Base-by-base conservation (phyloP, 1,140 invertebrate genomes). In the Glossosoma conforme region DNA sequence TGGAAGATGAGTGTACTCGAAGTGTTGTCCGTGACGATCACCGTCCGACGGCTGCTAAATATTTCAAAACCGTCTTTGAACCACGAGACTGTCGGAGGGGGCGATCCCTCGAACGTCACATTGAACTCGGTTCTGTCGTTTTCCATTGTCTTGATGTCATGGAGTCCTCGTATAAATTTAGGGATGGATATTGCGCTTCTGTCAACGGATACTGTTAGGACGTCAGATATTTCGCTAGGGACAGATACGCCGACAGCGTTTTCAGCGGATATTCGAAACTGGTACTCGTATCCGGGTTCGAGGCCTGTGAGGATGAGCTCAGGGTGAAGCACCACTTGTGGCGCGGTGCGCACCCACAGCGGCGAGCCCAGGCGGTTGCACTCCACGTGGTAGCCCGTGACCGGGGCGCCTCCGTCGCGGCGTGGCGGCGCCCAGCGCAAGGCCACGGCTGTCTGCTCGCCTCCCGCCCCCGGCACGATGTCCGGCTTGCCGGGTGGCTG, bases 61-160 rank as follows among this genome's bases (percentile, higher is more conserved):
- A 90, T 85, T 66, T 90, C 87, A 57, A 87, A 87, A 22, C 85
- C 87, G 65, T 93, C 88, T 67, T 92, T 92, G 68, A 86, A 96
- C 94, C 94, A 98, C n/a, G 83, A 83, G 17, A 97, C 81, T 59
- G 86, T 86, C 2, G 95, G 93, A 4, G 78, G 66, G 0, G 95
- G 94, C 20, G 82, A 80, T 1, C 93, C 94, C 9, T 80, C 73
- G 50, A 93, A 87, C 52, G 85, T 78, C 1, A 92, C 91, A 25
- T 80, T 80, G 60, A 93, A 90, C 63, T 91, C 87, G 2, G 85
- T 82, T 76, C 87, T 84, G 56, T 90, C 86, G 58, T 90, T 87
- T 70, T 90, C 87, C 5, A 88, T 70, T 2, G 79, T 81, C 1
- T 76, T 72, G 0, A 77, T 77, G 57, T 90, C 84, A 42, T 74